Evolutionary conservation across 2,797 vertebrate genomes (phyloP), one percentile per base, ranked within the genome.

Genomic region (Rachycentron canadum): DNA sequence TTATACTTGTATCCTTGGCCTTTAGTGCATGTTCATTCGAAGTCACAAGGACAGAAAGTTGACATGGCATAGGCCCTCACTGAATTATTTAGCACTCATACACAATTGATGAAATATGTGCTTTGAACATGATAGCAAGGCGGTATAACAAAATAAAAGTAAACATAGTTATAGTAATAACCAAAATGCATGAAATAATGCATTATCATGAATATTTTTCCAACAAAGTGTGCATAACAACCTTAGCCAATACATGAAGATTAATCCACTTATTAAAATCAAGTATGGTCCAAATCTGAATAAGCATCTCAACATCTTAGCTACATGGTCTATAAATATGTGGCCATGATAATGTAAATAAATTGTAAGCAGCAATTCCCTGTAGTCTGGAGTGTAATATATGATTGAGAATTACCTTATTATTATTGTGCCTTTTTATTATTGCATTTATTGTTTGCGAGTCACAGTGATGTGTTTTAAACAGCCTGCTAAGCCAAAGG

Each of bases 21-120:
- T 74, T 73, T 25, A 21, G 47, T 11, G 50, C n/a, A 43, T 36
- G 50, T n/a, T 41, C 13, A 45, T 78, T 73, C 67, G 26, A 82
- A 58, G 83, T 64, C 34, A 64, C 7, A 17, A 78, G 71, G 50
- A 66, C 56, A 52, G 38, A 77, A 52, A 82, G 65, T 50, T 70
- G 58, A 68, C 56, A 50, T 68, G 41, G 59, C 62, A 32, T 30
- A 0, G 61, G 38, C n/a, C 47, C 26, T 52, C 2, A 4, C 21
- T 88, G 45, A 88, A 92, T 93, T 65, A 90, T 91, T 89, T 40
- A 93, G 55, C 7, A 60, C 73, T 71, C 49, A n/a, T 78, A 52
- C 67, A 88, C 59, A 78, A 81, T 73, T 72, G 58, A 85, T 73
- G 64, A 38, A 78, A 66, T 62, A 82, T 79, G 62, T 19, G 7